Base-by-base conservation (phyloP, 2,888 invertebrate genomes). In the Lithophane ornitopus region DNA sequence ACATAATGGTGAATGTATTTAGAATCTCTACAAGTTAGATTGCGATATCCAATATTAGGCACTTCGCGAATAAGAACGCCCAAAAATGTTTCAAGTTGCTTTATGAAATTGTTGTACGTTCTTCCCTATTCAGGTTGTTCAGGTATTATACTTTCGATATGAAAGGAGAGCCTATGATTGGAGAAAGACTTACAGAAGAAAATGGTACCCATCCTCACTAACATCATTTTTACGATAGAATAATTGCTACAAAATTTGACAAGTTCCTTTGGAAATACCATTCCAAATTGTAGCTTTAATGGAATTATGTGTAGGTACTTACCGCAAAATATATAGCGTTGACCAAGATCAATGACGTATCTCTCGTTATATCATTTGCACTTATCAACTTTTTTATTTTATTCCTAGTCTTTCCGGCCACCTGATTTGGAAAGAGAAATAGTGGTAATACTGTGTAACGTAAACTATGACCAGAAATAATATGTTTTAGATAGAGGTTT, bases 291-390 rank as follows among this genome's bases (percentile, higher is more conserved):
- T 39, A 62, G 8, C 14, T 41, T 22, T 28, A 28, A 44, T 12
- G 7, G 12, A 70, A 19, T 19, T 26, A 39, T 34, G 39, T 39
- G 1, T 28, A 72, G 19, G 3, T 28, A 72, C 92, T 88, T 87
- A 97, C 97, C 91, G 98, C 97, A 94, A 98, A 98, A 92, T 98
- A 98, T 19, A 99, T 97, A 0, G 98, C 98, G 91, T 98, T 99
- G 0, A 98, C 97, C 8, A 98, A 92, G 1, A 98, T 96, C 78
- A 98, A 88, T 52, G 97, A 96, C 0, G 98, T 97, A 0, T 91
- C 85, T 0, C 65, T 72, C 81, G 94, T 81, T 14, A 98, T 92
- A 81, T 96, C 94, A 39, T 91, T 94, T 1, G 97, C 44, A 0
- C 93, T 88, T 74, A 99, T 91, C 0, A 99, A 94, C 71, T 98